Conservation (phyloP, 2,888 invertebrate species). For the Meteorus cinctellus region DNA sequence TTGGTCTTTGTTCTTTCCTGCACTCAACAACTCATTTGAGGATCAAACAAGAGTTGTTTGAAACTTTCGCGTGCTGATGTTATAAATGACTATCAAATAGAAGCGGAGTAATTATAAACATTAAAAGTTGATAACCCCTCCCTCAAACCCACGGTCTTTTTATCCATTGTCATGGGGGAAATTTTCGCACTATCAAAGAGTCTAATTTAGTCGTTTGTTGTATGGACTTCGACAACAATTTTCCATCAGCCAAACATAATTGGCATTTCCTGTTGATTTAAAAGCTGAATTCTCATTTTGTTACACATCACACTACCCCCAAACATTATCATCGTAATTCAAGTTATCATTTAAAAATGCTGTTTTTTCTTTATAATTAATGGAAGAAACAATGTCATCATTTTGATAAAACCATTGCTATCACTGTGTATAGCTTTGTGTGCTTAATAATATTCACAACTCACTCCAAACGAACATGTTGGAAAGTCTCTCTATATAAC, state of each 20-base stretch:
- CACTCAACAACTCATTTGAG: neutral
- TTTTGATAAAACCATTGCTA: no score
- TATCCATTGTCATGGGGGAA: conserved; percentile 57
- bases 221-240: neutral
- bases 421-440: neutral
- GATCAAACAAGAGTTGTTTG: neutral
- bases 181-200: conserved; percentile 58
- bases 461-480: neutral
- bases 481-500: neutral
- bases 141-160: conserved; percentile 58
- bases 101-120: neutral
- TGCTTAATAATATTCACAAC: neutral
- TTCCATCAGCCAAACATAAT: conserved; percentile 11
- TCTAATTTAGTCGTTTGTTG: conserved; percentile 60
- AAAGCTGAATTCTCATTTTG: neutral
- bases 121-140: conserved; percentile 38
- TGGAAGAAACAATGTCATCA: neutral
- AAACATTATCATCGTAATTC: neutral
- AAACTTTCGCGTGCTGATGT: neutral
- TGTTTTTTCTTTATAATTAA: neutral
- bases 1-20: neutral
- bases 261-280: neutral
- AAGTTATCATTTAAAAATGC: neutral
- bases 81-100: neutral
- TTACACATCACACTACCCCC: neutral